A percentile compares a stretch with the other conserved stretches of the same genome.
Evolutionary conservation across 2,888 invertebrate species (phyloP).

Genomic region (Axea sp.): DNA sequence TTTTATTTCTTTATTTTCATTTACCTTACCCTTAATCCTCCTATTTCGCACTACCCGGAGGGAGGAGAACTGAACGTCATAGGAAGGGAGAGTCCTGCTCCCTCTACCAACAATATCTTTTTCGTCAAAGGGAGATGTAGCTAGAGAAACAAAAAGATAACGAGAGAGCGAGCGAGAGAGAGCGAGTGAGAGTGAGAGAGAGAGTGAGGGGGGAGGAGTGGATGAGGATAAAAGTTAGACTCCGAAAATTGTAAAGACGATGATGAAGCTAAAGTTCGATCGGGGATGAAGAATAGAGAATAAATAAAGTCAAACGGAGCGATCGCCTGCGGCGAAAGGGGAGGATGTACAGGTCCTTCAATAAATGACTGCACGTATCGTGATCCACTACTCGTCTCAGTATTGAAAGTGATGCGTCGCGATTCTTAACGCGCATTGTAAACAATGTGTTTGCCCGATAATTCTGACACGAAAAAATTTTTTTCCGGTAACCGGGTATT

Average conservation of each 20-base stretch:
- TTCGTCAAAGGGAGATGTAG: neutral
- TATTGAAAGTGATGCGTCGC: conserved; percentile 47
- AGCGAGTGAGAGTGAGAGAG: too few species aligned
- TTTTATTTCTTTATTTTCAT: too few species aligned
- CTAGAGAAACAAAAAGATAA: neutral
- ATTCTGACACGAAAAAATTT: too few species aligned
- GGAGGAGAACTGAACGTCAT: conserved; percentile 2
- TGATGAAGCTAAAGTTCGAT: conserved; percentile 4
- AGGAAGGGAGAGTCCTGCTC: conserved; percentile 28
- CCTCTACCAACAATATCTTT: conserved; percentile 33
- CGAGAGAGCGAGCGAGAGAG: too few species aligned
- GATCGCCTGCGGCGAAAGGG: conserved; percentile 41
- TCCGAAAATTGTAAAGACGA: conserved; percentile 20
- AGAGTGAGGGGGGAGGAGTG: neutral
- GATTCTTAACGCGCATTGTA: conserved; percentile 9
- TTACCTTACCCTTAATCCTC: neutral
- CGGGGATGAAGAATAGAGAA: conserved; percentile 30
- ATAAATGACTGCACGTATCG: conserved; percentile 38
- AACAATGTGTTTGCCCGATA: conserved; percentile 8
- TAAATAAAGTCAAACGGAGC: conserved; percentile 35
- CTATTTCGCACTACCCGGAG: neutral
- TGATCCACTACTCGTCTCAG: conserved; percentile 44
- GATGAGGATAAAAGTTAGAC: conserved; percentile 8
- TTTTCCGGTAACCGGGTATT: too few species aligned
- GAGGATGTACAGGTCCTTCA: conserved; percentile 43